Evolutionary conservation across 2,113 vertebrate species (phyloP).

Genomic region (Rhinoptilus africanus): DNA sequence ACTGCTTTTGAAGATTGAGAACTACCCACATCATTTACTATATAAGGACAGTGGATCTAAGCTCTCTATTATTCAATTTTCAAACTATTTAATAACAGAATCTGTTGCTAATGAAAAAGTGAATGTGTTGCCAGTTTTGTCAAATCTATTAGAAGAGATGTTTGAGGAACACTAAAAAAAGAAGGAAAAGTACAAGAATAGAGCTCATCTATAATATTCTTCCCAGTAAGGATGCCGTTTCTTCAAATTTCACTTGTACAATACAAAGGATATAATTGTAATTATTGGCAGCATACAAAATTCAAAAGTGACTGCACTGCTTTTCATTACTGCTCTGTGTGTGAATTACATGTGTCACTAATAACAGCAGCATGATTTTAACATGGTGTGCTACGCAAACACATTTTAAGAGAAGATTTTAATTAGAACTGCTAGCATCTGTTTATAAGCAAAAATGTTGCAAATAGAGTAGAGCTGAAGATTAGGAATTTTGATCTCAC

Average conservation of each 20-base stretch:
- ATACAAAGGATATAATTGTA: background rate
- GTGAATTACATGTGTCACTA: constrained; percentile 20
- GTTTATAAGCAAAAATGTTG: background rate
- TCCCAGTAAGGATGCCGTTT: constrained; percentile 19
- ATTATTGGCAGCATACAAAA: constrained; percentile 18
- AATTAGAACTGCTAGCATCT: constrained; percentile 3
- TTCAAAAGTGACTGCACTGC: background rate
- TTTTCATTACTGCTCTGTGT: constrained; percentile 55
- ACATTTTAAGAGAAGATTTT: constrained; percentile 15
- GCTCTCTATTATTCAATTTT: background rate
- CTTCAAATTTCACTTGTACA: constrained; percentile 4
- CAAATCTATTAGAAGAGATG: background rate
- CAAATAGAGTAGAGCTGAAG: background rate
- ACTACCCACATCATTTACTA: background rate
- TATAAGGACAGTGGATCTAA: background rate
- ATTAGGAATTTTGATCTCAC: background rate
- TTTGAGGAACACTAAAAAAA: background rate
- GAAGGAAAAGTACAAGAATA: background rate
- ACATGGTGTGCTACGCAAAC: background rate
- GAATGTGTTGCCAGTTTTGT: background rate
- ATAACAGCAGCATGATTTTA: constrained; percentile 25
- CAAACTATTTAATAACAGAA: background rate
- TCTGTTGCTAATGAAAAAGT: constrained; percentile 42
- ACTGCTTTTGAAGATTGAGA: background rate
- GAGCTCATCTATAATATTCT: background rate